phyloP scores from a whole-genome alignment of 2,797 vertebrate genomes.

The Acrossocheilus wenchowensis region DNA sequence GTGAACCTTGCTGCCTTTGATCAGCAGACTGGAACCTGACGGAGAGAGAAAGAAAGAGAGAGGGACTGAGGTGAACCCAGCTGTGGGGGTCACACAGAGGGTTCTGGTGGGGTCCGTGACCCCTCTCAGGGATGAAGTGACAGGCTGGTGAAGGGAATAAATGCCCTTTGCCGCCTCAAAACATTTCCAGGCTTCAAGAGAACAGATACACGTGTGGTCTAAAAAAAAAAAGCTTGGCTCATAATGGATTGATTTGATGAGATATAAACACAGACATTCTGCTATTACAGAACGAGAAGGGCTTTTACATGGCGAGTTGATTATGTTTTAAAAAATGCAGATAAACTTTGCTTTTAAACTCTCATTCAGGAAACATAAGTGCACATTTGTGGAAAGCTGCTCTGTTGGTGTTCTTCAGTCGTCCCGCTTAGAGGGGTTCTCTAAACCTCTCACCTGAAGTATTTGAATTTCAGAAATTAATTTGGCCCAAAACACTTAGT shows the following conservation, averaged over 20 bases:
- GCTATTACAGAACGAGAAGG: conserved; percentile 21
- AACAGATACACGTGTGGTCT: not conserved
- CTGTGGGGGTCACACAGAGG: conserved; percentile 45
- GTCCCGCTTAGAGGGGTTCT: not conserved
- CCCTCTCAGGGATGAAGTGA: conserved; percentile 51
- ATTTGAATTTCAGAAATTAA: not conserved
- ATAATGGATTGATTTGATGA: conserved; percentile 19
- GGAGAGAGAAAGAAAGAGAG: not conserved
- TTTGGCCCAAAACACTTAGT: not conserved
- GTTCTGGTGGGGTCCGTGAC: conserved; percentile 1
- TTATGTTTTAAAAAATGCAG: not conserved
- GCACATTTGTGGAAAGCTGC: not conserved
- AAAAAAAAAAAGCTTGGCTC: not conserved
- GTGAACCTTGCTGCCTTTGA: conserved; percentile 36
- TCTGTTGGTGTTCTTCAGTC: not conserved
- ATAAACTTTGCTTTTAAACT: conserved; percentile 15
- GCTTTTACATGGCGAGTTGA: conserved; percentile 26
- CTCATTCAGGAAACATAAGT: not conserved
- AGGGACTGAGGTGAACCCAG: conserved; percentile 31
- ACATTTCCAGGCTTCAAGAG: conserved; percentile 15
- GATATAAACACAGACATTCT: conserved; percentile 10
- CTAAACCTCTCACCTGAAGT: not conserved
- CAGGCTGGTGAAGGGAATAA: conserved; percentile 40
- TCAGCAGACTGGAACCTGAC: conserved; percentile 25
- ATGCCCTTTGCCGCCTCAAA: conserved; percentile 40